Evolutionary conservation across 2,113 vertebrate species (phyloP).

Genomic region (Maccullochella peelii): DNA sequence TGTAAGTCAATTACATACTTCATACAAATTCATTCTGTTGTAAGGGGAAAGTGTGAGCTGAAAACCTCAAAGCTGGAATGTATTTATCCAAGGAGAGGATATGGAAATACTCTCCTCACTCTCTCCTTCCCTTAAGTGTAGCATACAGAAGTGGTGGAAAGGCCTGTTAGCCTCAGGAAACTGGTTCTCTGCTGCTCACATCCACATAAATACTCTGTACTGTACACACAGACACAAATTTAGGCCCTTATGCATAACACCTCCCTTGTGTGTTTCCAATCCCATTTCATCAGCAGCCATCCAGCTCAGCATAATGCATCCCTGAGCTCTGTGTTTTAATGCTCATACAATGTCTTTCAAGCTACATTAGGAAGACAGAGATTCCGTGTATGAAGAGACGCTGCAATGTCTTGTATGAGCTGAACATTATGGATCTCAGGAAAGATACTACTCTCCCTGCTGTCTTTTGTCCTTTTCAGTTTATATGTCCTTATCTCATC

Average conservation of each 20-base stretch:
- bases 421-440: slow-evolving; percentile 37
- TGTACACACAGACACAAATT: slow-evolving; percentile 9
- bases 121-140: slow-evolving; percentile 41
- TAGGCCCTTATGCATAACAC: slow-evolving; percentile 36
- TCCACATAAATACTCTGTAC: slow-evolving; percentile 30
- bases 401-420: slow-evolving; percentile 50
- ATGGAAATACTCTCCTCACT: slow-evolving; percentile 60
- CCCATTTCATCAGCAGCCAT: slow-evolving; percentile 62
- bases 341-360: slow-evolving; percentile 69
- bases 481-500: slow-evolving; percentile 8
- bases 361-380: slow-evolving; percentile 64
- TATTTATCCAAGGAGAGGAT: slow-evolving; percentile 61
- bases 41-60: slow-evolving; percentile 46
- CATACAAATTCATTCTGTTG: slow-evolving; percentile 59
- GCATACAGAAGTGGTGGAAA: slow-evolving; percentile 46
- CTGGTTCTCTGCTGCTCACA: slow-evolving; percentile 37
- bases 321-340: slow-evolving; percentile 53
- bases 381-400: slow-evolving; percentile 23
- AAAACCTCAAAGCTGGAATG: slow-evolving; percentile 64
- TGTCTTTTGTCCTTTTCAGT: slow-evolving; percentile 14
- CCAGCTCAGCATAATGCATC: slow-evolving; percentile 52
- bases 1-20: slow-evolving; percentile 76
- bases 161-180: slow-evolving; percentile 57
- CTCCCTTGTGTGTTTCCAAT: slow-evolving; percentile 56
- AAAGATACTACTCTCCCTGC: slow-evolving; percentile 19